phyloP scores from a whole-genome alignment of 2,888 invertebrate species.

The Microctonus hyperodae region DNA sequence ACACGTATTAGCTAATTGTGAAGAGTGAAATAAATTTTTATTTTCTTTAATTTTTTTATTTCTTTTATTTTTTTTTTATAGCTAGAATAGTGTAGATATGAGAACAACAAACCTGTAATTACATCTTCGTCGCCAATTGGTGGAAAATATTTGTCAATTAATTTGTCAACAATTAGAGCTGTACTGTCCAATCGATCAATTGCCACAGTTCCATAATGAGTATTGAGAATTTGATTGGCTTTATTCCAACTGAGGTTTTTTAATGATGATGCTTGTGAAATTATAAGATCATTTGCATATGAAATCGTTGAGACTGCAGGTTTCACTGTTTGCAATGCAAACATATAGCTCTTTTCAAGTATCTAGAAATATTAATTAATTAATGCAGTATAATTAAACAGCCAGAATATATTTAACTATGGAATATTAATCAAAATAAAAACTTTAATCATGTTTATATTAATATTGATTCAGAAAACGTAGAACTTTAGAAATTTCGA shows the following conservation, averaged over 20 bases:
- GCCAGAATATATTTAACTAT: too few species aligned
- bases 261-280: slow-evolving; percentile 70
- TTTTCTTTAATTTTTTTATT: too few species aligned
- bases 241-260: slow-evolving; percentile 77
- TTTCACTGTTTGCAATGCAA: slow-evolving; percentile 49
- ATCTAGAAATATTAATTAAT: slow-evolving; percentile 44
- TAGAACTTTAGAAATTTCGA: too few species aligned
- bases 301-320: slow-evolving; percentile 62
- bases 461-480: too few species aligned
- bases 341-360: slow-evolving; percentile 51
- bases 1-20: too few species aligned
- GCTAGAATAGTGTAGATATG: too few species aligned
- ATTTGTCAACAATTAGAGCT: slow-evolving; percentile 73
- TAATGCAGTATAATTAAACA: too few species aligned
- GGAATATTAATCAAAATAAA: too few species aligned
- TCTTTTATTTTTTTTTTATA: too few species aligned
- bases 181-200: slow-evolving; percentile 74
- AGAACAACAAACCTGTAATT: slow-evolving; percentile 53
- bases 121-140: slow-evolving; percentile 66
- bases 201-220: slow-evolving; percentile 74
- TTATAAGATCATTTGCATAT: slow-evolving; percentile 65
- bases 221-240: slow-evolving; percentile 74
- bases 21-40: neutral
- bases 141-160: slow-evolving; percentile 79
- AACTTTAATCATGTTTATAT: too few species aligned